These are phyloP conservation scores for Gallinago paraguaiae DNA, from an alignment of 2,113 vertebrate species.

Conservation along the genomic window DNA sequence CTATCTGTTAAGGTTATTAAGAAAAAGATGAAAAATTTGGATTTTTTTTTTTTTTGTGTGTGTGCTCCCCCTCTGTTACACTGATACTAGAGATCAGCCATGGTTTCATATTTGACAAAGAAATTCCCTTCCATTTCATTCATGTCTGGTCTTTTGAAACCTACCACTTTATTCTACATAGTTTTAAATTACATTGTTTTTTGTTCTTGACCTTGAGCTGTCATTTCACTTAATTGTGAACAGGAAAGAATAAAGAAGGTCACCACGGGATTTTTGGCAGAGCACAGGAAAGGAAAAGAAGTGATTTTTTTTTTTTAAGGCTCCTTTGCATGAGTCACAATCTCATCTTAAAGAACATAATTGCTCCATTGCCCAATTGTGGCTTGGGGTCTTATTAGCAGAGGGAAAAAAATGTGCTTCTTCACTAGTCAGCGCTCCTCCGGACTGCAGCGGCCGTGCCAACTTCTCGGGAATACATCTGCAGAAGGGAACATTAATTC, in stretches of 20 bases:
- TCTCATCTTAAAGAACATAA: slow-evolving; percentile 4
- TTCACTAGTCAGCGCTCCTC: not conserved
- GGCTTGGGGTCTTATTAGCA: slow-evolving; percentile 21
- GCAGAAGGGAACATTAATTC: not conserved
- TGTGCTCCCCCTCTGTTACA: not conserved
- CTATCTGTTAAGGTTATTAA: not conserved
- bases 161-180: not conserved
- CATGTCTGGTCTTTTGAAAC: not conserved
- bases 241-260: not conserved
- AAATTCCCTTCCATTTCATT: not conserved
- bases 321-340: slow-evolving; percentile 15
- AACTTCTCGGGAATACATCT: not conserved
- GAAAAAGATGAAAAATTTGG: not conserved
- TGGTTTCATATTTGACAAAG: not conserved
- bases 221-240: not conserved
- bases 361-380: not conserved
- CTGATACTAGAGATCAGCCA: not conserved
- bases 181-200: not conserved
- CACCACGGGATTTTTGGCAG: not conserved
- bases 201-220: not conserved
- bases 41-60: not conserved
- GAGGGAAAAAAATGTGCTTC: not conserved
- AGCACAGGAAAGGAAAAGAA: not conserved
- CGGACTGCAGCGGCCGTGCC: not conserved
- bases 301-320: not conserved